Evolutionary conservation across 2,797 vertebrate species (phyloP), one percentile per base, ranked within the genome.

Genomic region (Poeciliopsis paucimaculata): DNA sequence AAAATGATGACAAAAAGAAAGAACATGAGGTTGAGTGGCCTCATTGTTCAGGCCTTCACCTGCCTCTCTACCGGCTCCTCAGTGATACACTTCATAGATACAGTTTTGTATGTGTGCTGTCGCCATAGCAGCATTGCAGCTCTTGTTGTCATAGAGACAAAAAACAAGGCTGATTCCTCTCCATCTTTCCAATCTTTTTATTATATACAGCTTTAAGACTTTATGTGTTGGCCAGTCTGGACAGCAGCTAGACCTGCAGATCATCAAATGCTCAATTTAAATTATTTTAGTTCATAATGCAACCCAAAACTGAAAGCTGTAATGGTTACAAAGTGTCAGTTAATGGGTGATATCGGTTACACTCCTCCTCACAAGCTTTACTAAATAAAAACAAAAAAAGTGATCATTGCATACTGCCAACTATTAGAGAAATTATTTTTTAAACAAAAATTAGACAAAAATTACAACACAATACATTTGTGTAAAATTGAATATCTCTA

Each of bases 71-170:
- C 68, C 55, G 66, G 36, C 73, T 68, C 57, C 68, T 84, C 77
- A 79, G 75, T 76, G 77, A 87, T 47, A 72, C 64, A 79, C 76
- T 82, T 80, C 82, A 82, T 72, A 78, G 73, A 76, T 77, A 45
- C 60, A 45, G n/a, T 57, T 79, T 51, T 77, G 28, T 73, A 26
- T 81, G 74, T 77, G 80, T 77, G 78, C 60, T 86, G 89, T 95
- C 87, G 82, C 93, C 89, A 92, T 91, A 80, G 94, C 94, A 93
- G 90, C 89, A 82, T 82, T 86, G 80, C 85, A 87, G 85, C 88
- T 90, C 85, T 87, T 90, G 95, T 95, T 95, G 94, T 92, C 95
- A 96, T 94, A 92, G 94, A 80, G 96, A 93, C 95, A 86, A 82
- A 78, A 95, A 84, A 90, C 94, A 92, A 94, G 88, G 91, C 85